phyloP scores from a whole-genome alignment of 2,797 vertebrate species.

The Cuculus canorus region DNA sequence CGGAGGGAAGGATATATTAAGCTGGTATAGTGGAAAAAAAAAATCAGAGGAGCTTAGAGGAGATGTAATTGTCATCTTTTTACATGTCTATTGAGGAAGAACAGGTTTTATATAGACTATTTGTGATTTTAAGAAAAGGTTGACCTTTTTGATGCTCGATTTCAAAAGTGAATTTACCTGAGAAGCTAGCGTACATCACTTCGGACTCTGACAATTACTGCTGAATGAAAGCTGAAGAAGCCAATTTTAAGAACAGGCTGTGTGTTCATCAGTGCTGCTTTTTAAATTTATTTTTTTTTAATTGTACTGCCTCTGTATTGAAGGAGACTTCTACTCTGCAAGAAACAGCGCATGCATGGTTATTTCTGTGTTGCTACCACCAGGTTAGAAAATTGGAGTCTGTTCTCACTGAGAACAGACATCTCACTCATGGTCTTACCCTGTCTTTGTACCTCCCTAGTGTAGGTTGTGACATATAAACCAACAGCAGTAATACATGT shows the following conservation, averaged over 20 bases:
- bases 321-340: neutral
- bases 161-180: neutral
- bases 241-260: neutral
- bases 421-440: neutral
- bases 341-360: fast-evolving
- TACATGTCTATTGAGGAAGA: neutral
- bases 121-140: neutral
- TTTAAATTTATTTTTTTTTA: neutral
- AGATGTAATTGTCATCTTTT: neutral
- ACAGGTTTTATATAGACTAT: neutral
- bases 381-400: neutral
- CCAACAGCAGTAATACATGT: neutral
- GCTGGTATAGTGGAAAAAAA: neutral
- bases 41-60: neutral
- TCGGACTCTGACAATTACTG: neutral
- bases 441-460: neutral
- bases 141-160: neutral
- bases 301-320: neutral
- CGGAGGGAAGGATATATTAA: neutral
- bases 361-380: neutral
- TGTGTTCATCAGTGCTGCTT: neutral
- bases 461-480: neutral
- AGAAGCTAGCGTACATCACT: neutral
- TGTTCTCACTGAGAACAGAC: neutral
- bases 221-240: neutral